Evolutionary conservation across 35 echinoderm and acorn worm genomes (phyloP), one percentile per base, ranked within the genome.

Genomic region (Stichopus chloronotus): DNA sequence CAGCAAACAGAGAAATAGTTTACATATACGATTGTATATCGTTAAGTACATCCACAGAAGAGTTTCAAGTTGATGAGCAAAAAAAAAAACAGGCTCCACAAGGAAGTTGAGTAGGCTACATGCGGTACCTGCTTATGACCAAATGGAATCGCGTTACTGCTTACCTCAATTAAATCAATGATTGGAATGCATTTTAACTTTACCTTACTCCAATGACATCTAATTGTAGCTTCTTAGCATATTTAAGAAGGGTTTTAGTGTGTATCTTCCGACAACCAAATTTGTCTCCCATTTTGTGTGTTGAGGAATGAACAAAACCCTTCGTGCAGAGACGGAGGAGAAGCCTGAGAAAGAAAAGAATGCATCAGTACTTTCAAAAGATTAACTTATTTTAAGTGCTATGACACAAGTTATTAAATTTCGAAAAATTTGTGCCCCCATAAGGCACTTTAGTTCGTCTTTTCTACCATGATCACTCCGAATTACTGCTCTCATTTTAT

Each of bases 291-390:
- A 81, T 81, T 53, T 5, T 21, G 14, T 43, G 13, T 7, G 78
- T 52, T 13, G 43, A 25, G 12, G 5, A 25, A 4, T 81, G 5
- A 4, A 12, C 25, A 25, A 52, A 81, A 81, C 22, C 21, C 43
- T 25, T 52, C 5, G 78, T 81, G 14, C 7, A 81, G 12, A 81
- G 5, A 25, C 78, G 24, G 14, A 81, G 53, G 12, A 81, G 53
- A 12, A 81, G 17, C 21, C 78, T 81, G 78, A 21, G 43, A 81
- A 53, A 81, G 25, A 81, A 81, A 81, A 81, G 9, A 23, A 80
- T 12, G 21, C 0, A 24, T 5, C 5, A 6, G 24, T 24, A 76
- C 12, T 16, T 76, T 17, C 11, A 12, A 4, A 76, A 20, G 17
- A 0, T 9, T 11, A 12, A 76, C 7, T 6, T 16, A 76, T 43